Base-by-base conservation (phyloP, 2,797 vertebrate genomes). In the Aselliscus stoliczkanus region DNA sequence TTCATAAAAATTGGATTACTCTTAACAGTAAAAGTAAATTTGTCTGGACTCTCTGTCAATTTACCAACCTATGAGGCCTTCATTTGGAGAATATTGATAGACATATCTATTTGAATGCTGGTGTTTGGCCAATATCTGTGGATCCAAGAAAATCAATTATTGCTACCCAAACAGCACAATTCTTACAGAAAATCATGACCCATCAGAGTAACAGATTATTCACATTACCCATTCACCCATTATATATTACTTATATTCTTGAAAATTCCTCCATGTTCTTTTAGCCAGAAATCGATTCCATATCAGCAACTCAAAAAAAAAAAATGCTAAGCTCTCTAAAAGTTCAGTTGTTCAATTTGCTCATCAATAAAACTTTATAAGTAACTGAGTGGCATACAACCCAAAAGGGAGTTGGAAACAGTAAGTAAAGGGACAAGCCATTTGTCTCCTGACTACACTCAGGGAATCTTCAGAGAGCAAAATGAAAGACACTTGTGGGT, bases 1-100 rank as follows among this genome's bases (percentile, higher is more conserved):
- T 97, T 95, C 96, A 97, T 94, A 94, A 97, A 96, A 95, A 94
- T 87, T 92, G 67, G 65, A 92, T 97, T 75, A 64, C 62, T 89
- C 76, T 79, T 92, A 75, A 94, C 95, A 95, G 27, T 58, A 25
- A 93, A 93, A 70, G 72, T 62, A 83, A 88, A 88, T 90, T 93
- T 85, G 64, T 81, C 86, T 95, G 23, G 39, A 89, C 76, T 27
- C 65, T 95, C 65, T 95, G 96, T 75, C 67, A 95, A 92, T 73
- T 85, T 81, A 91, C 76, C 87, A 96, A 44, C 23, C 42, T 54
- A 44, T 15, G 47, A 87, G 2, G 25, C 0, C n/a, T 90, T 83
- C 70, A 62, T 81, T 62, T 93, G 62, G 89, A 73, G 52, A 95
- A 69, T 72, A 93, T 52, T 92, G 75, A 95, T 85, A 93, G 94